phyloP scores from a whole-genome alignment of 35 echinoderm and acorn worm species.

The Diadema setosum region DNA sequence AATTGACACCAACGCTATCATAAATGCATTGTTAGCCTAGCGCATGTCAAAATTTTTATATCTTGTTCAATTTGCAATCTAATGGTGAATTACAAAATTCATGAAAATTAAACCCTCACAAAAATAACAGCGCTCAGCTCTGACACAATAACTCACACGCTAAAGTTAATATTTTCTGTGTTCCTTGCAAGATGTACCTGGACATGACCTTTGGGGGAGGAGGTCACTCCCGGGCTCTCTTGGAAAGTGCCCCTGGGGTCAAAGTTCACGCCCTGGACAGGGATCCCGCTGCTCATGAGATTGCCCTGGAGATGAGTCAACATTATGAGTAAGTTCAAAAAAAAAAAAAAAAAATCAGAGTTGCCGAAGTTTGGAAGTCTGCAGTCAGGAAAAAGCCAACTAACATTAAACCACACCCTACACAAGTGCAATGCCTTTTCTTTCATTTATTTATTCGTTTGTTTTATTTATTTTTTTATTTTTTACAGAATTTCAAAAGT shows the following conservation, averaged over 20 bases:
- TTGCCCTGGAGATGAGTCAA: conserved; percentile 45
- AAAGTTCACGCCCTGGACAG: conserved; percentile 67
- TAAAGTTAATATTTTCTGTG: too few relatives aligned
- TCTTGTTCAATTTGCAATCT: too few relatives aligned
- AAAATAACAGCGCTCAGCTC: too few relatives aligned
- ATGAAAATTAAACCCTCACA: too few relatives aligned
- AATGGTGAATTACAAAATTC: too few relatives aligned
- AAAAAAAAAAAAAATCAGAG: neutral
- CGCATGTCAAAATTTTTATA: too few relatives aligned
- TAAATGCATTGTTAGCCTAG: too few relatives aligned
- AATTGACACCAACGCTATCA: too few relatives aligned
- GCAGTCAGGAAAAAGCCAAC: neutral
- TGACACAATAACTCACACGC: too few relatives aligned
- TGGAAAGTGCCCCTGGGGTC: conserved; percentile 7
- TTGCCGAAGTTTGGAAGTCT: neutral
- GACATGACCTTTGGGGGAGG: conserved; percentile 86
- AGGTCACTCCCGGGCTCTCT: conserved; percentile 72
- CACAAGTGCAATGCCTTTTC: neutral
- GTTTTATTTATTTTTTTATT: neutral
- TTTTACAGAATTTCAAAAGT: neutral
- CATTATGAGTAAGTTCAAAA: conserved; percentile 43
- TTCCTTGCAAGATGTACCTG: conserved; percentile 46
- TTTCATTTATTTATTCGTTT: neutral
- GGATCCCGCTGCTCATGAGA: conserved; percentile 62
- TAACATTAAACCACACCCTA: neutral